Conservation (phyloP, 2,113 vertebrate species). For the Hippocampus comes region DNA sequence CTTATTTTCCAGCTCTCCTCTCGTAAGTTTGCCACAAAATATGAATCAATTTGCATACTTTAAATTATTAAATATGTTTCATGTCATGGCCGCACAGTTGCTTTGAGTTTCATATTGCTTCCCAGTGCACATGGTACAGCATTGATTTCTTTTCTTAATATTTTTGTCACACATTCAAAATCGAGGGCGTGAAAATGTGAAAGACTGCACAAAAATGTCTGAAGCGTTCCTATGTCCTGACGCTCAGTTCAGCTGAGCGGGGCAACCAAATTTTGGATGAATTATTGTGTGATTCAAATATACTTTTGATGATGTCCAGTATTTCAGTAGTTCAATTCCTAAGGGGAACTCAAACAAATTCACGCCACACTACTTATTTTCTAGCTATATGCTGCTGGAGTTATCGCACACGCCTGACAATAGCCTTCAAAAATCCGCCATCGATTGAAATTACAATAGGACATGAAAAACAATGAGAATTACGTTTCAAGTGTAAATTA, state of each 20-base stretch:
- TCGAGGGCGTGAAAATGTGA: too few relatives aligned
- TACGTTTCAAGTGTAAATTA: too few relatives aligned
- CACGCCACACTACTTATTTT: too few relatives aligned
- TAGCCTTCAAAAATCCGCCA: too few relatives aligned
- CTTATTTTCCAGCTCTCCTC: neutral
- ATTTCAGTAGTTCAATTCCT: neutral
- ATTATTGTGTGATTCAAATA: neutral
- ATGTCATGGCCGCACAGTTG: neutral
- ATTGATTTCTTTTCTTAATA: too few relatives aligned
- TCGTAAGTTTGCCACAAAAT: neutral
- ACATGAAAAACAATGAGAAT: too few relatives aligned
- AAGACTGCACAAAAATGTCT: neutral
- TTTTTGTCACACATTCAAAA: too few relatives aligned
- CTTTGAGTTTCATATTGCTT: neutral
- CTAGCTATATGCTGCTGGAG: too few relatives aligned
- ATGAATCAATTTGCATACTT: neutral
- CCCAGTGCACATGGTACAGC: neutral
- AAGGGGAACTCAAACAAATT: too few relatives aligned
- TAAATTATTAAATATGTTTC: too few relatives aligned
- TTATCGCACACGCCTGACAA: too few relatives aligned
- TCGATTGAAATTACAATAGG: too few relatives aligned
- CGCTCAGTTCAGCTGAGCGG: neutral
- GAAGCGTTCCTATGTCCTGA: neutral
- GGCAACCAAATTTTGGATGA: neutral
- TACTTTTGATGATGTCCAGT: neutral